A percentile compares a stretch with the other conserved stretches of the same genome.
Evolutionary conservation across 2,888 invertebrate species (phyloP).

Genomic region (Mythimna loreyi): DNA sequence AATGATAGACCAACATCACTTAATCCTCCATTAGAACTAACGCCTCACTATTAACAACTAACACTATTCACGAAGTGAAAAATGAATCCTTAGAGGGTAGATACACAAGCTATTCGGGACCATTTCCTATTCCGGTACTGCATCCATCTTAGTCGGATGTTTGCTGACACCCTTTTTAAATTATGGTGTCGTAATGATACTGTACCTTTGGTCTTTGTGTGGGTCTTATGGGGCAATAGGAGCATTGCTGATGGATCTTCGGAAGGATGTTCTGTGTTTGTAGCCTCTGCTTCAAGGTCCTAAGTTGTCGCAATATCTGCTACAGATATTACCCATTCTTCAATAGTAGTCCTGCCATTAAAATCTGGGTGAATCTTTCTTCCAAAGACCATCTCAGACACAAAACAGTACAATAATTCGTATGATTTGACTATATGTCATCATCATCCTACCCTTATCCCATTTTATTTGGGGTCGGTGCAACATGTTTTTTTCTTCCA

Average conservation of each 20-base stretch:
- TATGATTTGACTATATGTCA: no score
- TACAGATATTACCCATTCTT: no score
- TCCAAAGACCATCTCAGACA: no score
- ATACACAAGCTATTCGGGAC: constrained; percentile 79
- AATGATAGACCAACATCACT: constrained; percentile 50
- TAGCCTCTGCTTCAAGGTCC: no score
- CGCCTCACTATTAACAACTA: constrained; percentile 60
- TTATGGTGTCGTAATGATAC: constrained; percentile 74
- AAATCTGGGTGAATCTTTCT: no score
- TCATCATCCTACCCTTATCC: no score
- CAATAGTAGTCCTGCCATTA: no score
- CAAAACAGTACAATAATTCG: no score
- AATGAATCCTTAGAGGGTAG: constrained; percentile 85
- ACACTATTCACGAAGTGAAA: constrained; percentile 79
- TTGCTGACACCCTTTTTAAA: constrained; percentile 84
- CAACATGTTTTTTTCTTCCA: no score
- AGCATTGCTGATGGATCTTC: neutral
- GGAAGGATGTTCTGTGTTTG: no score
- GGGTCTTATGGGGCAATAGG: neutral
- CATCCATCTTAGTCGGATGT: constrained; percentile 87
- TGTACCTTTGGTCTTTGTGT: constrained; percentile 36
- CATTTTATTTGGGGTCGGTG: no score
- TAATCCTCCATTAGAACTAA: constrained; percentile 70
- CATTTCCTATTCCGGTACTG: constrained; percentile 84
- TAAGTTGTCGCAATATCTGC: no score